Conservation (phyloP, 2,797 vertebrate species). For the Cheirogaleus major region DNA sequence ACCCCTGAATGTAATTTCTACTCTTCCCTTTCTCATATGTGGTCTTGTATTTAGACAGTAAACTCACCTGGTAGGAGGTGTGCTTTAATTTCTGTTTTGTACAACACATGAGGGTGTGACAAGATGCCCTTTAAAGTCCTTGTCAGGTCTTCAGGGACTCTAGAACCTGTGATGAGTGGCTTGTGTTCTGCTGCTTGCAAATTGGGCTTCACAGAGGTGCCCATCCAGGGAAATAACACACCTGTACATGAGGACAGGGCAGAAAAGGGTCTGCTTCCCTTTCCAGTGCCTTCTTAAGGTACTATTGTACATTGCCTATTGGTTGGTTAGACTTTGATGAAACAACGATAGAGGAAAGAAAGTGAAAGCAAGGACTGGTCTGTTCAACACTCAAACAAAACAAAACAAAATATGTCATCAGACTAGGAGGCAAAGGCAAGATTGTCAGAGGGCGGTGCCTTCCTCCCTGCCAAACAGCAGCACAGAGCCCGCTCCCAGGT, state of each 20-base stretch:
- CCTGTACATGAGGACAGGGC: background rate
- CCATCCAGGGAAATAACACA: background rate
- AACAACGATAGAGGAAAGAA: background rate
- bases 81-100: background rate
- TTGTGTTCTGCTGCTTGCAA: background rate
- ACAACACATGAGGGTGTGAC: background rate
- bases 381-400: background rate
- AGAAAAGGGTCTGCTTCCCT: background rate
- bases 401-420: background rate
- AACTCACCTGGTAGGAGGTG: constrained; percentile 21
- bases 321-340: background rate
- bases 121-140: background rate
- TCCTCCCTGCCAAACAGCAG: background rate
- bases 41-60: constrained; percentile 14
- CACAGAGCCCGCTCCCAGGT: fast-evolving
- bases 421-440: background rate
- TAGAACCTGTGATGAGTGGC: background rate
- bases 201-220: background rate
- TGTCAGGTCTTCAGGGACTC: background rate
- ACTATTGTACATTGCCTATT: background rate
- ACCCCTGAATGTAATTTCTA: background rate
- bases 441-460: background rate
- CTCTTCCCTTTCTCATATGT: background rate
- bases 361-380: background rate
- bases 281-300: background rate